Evolutionary conservation across 2,797 vertebrate species (phyloP), one percentile per base, ranked within the genome.

Genomic region (Crotalus adamanteus): DNA sequence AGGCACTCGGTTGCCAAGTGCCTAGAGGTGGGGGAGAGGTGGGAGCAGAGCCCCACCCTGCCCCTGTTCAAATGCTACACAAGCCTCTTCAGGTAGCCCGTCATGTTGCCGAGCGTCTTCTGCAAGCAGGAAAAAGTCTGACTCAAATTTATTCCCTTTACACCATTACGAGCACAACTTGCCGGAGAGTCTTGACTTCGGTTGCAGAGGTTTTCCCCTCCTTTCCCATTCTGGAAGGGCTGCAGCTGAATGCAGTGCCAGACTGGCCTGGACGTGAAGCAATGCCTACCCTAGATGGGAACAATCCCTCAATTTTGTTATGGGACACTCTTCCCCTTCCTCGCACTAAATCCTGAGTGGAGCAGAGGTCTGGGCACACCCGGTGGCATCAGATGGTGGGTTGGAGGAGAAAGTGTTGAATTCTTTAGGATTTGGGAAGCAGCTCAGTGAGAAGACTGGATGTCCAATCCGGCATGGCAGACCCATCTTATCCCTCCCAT

Each of bases 1-100:
- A 60, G 90, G 96, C 94, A 93, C 95, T 95, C 93, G 95, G 95
- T 85, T 96, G 93, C 96, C 95, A n/a, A 53, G n/a, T 93, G 90
- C 94, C 7, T 20, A 90, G 3, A 0, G 91, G 88, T 93, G 56
- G 18, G 28, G 31, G 61, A 14, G 11, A 14, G 28, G 37, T 4
- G 22, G 31, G 55, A 28, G 61, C 26, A 42, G 56, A 20, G 12
- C 55, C 9, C 3, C 22, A 20, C n/a, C 37, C 26, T 25, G 3
- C 2, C 73, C 93, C 63, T 14, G 28, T 69, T 69, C 88, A 89
- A 53, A 69, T 69, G 65, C 65, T 69, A 69, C 65, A 31, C 65
- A n/a, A 78, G 37, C 51, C 13, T 6, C 60, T 26, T 28, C 18
- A 0, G 51, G 31, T 14, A 56, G 47, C 6, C 59, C 16, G 13